Conservation (phyloP, 2,797 vertebrate genomes). For the Apodemus agrarius region DNA sequence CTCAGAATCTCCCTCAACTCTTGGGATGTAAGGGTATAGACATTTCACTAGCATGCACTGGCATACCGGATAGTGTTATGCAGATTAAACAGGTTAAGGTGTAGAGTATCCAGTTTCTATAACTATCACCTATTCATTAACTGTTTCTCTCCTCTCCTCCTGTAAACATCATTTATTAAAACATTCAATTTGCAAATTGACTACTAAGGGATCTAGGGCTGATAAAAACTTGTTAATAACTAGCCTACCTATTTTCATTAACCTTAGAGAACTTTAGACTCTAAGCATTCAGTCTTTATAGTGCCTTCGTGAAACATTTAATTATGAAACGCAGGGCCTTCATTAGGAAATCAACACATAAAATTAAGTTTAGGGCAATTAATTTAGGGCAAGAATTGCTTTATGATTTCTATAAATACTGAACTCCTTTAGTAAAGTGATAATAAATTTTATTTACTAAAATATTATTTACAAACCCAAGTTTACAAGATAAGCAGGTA, state of each 20-base stretch:
- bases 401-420: not conserved
- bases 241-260: not conserved
- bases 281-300: constrained; percentile 28
- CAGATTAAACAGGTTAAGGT: not conserved
- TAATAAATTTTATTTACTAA: constrained; percentile 29
- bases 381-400: not conserved
- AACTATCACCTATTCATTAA: constrained; percentile 16
- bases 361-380: constrained; percentile 43
- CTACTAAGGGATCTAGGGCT: not conserved
- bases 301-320: constrained; percentile 17
- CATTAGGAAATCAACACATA: not conserved
- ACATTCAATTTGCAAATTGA: not conserved
- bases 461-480: constrained; percentile 32
- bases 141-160: not conserved
- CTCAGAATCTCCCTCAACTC: not conserved
- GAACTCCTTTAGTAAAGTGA: not conserved
- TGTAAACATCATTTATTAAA: constrained; percentile 54
- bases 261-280: constrained; percentile 43
- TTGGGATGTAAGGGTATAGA: not conserved
- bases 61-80: not conserved
- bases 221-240: constrained; percentile 27
- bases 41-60: not conserved
- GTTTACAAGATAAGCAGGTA: not conserved
- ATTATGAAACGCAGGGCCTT: not conserved
- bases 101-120: not conserved